Conservation (phyloP, 2,888 invertebrate species). For the Nebria brevicollis region DNA sequence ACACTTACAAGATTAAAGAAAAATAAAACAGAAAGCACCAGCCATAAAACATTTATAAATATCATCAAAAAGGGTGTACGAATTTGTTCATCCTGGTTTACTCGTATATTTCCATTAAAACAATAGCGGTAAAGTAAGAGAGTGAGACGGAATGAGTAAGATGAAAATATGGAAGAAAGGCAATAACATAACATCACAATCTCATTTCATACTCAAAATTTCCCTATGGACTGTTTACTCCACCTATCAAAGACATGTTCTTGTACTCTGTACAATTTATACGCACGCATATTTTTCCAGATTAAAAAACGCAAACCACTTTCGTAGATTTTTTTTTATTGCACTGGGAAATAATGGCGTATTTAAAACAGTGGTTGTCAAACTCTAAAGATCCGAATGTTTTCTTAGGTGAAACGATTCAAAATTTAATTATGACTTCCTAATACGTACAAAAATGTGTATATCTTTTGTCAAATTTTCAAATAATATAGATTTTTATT, state of each 20-base stretch:
- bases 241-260: constrained; percentile 23
- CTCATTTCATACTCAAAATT: constrained; percentile 43
- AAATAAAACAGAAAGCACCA: not conserved
- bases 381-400: not conserved
- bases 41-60: not conserved
- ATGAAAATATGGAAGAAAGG: constrained; percentile 3
- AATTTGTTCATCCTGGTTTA: not conserved
- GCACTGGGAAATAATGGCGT: not conserved
- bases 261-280: constrained; percentile 25
- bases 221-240: constrained; percentile 41
- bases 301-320: constrained; percentile 24
- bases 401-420: too few species aligned
- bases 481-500: too few species aligned
- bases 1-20: not conserved
- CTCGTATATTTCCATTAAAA: constrained; percentile 8
- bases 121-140: not conserved
- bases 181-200: constrained; percentile 44
- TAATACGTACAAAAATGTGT: too few species aligned
- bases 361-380: not conserved
- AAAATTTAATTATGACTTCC: too few species aligned
- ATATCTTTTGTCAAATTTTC: too few species aligned
- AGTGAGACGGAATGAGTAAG: constrained; percentile 31
- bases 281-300: constrained; percentile 37
- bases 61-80: not conserved
- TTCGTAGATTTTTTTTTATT: not conserved